These are phyloP conservation scores for Pseudomugil tenellus DNA, from an alignment of 2,797 vertebrate genomes.

Conservation along the genomic window DNA sequence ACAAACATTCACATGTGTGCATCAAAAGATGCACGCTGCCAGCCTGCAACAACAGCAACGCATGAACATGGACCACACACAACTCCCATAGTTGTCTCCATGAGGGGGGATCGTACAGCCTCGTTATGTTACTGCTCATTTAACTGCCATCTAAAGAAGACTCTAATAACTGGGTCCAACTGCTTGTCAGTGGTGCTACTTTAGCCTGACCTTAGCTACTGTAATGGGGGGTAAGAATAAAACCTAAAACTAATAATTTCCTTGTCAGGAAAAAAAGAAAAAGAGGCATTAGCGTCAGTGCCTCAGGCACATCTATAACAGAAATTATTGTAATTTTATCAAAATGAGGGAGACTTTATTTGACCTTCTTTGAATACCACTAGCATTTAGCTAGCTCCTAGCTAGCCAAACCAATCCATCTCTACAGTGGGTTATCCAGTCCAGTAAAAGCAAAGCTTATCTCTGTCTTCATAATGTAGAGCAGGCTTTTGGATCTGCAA, in stretches of 20 bases:
- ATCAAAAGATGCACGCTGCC: constrained; percentile 21
- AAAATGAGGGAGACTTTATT: constrained; percentile 43
- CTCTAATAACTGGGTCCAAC: constrained; percentile 65
- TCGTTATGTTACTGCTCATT: constrained; percentile 65
- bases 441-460: neutral
- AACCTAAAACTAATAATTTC: constrained; percentile 57
- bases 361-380: constrained; percentile 51
- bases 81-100: constrained; percentile 30
- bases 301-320: constrained; percentile 45
- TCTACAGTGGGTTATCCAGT: constrained; percentile 22
- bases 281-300: constrained; percentile 40
- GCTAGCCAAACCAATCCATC: constrained; percentile 36
- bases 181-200: constrained; percentile 49
- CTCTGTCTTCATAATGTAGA: neutral
- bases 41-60: constrained; percentile 34
- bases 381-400: constrained; percentile 43
- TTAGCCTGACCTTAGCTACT: constrained; percentile 38
- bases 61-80: constrained; percentile 22
- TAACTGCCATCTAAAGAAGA: constrained; percentile 49
- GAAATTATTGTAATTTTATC: constrained; percentile 63
- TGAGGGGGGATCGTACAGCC: constrained; percentile 46
- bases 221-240: constrained; percentile 31
- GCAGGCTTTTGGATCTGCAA: neutral
- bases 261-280: constrained; percentile 45
- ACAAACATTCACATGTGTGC: constrained; percentile 34